Percentiles rank a stretch among this genome's conserved stretches.
phyloP scores from a whole-genome alignment of 2,113 vertebrate species.

The Sceloporus tristichus region DNA sequence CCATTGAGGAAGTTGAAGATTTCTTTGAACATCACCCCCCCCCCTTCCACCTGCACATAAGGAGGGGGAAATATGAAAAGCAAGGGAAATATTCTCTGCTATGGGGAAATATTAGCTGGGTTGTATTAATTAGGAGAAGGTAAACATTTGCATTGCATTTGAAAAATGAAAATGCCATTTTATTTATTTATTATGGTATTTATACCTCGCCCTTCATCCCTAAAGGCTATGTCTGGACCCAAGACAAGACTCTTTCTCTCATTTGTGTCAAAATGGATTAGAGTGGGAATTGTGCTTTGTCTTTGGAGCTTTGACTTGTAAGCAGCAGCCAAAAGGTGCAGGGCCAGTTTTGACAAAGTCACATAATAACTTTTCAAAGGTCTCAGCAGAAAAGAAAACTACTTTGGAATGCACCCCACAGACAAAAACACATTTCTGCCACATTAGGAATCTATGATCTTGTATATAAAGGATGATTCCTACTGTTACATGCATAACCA shows the following conservation, averaged over 20 bases:
- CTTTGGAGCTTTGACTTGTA: neutral
- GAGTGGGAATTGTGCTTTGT: neutral
- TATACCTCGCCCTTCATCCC: no score
- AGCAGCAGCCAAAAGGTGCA: neutral
- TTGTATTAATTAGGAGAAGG: neutral
- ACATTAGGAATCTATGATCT: neutral
- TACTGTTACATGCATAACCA: no score
- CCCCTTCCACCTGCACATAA: neutral
- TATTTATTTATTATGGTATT: no score
- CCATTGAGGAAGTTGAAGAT: neutral
- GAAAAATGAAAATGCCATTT: neutral
- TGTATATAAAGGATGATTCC: neutral
- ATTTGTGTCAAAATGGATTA: neutral
- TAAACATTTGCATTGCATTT: neutral
- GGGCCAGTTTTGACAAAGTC: neutral
- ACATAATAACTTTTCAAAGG: neutral
- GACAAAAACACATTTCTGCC: neutral
- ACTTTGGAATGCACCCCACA: neutral
- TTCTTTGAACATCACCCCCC: neutral
- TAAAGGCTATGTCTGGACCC: no score
- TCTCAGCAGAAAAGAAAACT: neutral
- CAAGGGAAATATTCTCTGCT: neutral
- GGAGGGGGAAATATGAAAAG: neutral
- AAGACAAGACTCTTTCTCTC: neutral
- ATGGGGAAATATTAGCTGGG: neutral